Evolutionary conservation across 2,888 invertebrate species (phyloP), one percentile per base, ranked within the genome.

Genomic region (Cylloceria caligata): DNA sequence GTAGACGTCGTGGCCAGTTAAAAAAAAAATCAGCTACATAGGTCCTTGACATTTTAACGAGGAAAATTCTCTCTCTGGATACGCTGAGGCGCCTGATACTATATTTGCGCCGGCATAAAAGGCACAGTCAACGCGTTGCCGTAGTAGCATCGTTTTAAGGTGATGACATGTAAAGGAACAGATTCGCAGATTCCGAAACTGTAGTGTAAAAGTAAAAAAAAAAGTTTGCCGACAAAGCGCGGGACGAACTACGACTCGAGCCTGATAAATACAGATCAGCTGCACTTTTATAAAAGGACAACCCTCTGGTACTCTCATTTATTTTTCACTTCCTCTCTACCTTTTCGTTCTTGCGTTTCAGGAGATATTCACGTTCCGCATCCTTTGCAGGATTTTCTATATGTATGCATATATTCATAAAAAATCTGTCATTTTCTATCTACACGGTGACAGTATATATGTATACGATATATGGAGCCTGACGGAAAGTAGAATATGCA

Each of bases 401-500:
- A 13, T 39, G 45, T 21, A 9, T 27, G 7, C 6, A 19, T 47
- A 49, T 45, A 75, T 65, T 45, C 39, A 52, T 71, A 42, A 24
- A 60, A 60, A 24, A 47, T 19, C 47, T 55, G 52, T 42, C 52
- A 30, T 65, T 60, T 16, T 7, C 34, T 36, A 34, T 16, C 30
- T 57, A 57, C n/a, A 34, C 27, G 3, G 16, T 6, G 16, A 2
- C 16, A 1, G 2, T 27, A 5, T 68, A 52, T 57, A 34, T 45
- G 19, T 16, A 57, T 68, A 39, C 34, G 39, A 36, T 30, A 52
- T 34, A 42, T 7, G 57, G 55, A 9, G 13, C 7, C 57, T 57
- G 57, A 71, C 24, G 69, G 69, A 27, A 55, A 42, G 55, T 42
- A 16, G 30, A 71, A 71, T 57, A 39, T 42, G 36, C 45, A 47